These are phyloP conservation scores for Schmidtea mediterranea DNA, from an alignment of 1,140 invertebrate species.

Conservation along the genomic window DNA sequence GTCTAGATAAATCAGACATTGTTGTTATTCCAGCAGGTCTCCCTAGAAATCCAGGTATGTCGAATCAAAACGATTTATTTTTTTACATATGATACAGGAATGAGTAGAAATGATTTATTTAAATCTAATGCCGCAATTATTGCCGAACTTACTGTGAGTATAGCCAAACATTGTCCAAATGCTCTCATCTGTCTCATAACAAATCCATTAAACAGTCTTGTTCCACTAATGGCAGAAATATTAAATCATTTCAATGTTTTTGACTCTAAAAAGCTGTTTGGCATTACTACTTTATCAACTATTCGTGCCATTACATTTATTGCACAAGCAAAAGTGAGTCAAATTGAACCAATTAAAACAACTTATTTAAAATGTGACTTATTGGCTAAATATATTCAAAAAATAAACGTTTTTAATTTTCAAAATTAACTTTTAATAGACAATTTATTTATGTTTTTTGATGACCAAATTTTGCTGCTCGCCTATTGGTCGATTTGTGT, in stretches of 20 bases:
- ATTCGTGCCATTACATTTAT: slow-evolving; percentile 79
- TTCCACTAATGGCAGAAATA: slow-evolving; percentile 80
- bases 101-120: slow-evolving; percentile 65
- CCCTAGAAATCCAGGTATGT: slow-evolving; percentile 51
- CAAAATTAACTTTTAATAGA: too few species aligned
- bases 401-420: too few species aligned
- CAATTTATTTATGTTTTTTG: too few species aligned
- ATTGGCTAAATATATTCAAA: too few species aligned
- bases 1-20: slow-evolving; percentile 42
- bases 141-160: slow-evolving; percentile 47
- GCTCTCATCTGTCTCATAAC: slow-evolving; percentile 80
- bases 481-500: not conserved
- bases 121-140: slow-evolving; percentile 95
- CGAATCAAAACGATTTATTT: too few species aligned
- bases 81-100: slow-evolving; percentile 14
- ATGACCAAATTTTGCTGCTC: too few species aligned
- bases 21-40: slow-evolving; percentile 91
- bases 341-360: too few species aligned
- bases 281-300: slow-evolving; percentile 80
- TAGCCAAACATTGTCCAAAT: slow-evolving; percentile 57
- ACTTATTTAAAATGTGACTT: too few species aligned
- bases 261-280: slow-evolving; percentile 67
- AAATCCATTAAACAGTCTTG: slow-evolving; percentile 86
- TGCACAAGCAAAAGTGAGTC: slow-evolving; percentile 28
- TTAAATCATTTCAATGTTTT: slow-evolving; percentile 61